Percentiles rank a stretch among this genome's conserved stretches.
Conservation (phyloP, 2,797 vertebrate species). For the Poliocrania exsul region DNA sequence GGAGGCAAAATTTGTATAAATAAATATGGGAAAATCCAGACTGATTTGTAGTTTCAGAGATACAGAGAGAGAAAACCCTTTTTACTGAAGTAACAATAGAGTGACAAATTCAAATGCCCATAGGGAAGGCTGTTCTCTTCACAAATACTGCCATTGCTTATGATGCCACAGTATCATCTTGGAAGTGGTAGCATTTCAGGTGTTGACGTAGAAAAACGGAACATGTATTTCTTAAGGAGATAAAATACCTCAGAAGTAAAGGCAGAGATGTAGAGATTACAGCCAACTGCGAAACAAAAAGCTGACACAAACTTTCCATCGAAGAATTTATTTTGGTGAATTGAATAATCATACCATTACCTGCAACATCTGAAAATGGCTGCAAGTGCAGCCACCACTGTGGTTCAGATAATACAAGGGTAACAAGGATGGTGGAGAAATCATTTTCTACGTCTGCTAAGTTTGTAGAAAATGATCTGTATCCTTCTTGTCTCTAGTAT, state of each 20-base stretch:
- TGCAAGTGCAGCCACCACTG: background rate
- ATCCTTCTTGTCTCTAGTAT: too few species aligned
- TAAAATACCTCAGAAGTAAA: background rate
- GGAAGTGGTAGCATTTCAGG: background rate
- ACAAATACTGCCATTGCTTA: background rate
- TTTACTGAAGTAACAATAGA: background rate
- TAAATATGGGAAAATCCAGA: background rate
- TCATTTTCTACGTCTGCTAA: background rate
- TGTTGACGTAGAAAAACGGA: background rate
- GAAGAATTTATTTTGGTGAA: background rate
- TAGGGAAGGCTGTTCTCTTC: background rate
- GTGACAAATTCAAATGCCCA: background rate
- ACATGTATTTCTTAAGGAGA: background rate
- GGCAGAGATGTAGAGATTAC: background rate
- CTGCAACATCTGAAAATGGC: background rate
- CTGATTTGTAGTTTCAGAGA: background rate
- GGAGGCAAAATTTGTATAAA: background rate
- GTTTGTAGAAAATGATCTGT: background rate
- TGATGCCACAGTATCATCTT: accelerated
- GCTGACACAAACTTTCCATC: background rate
- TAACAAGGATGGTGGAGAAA: background rate
- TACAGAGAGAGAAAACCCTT: background rate
- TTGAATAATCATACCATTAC: background rate
- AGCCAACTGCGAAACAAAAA: background rate
- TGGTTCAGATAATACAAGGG: background rate